phyloP scores from a whole-genome alignment of 1,140 invertebrate species.

The Andrena cerasifolii region DNA sequence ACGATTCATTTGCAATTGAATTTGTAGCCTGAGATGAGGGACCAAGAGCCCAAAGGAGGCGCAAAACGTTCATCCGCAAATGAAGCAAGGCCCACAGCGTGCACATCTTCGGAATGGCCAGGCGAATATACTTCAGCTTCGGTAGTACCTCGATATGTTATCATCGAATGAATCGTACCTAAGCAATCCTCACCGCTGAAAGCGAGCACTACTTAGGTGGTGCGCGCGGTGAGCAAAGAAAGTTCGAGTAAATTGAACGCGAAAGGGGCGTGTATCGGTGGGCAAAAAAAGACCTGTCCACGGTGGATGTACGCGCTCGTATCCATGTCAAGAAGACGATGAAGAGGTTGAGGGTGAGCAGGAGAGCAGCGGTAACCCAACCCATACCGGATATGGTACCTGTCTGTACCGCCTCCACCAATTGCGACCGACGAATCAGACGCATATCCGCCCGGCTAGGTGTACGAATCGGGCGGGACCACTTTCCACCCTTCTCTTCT shows the following conservation, averaged over 20 bases:
- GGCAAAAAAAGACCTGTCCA: background rate
- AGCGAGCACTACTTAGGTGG: no score
- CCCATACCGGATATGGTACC: constrained; percentile 79
- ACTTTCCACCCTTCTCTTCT: constrained; percentile 49
- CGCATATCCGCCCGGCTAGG: constrained; percentile 74
- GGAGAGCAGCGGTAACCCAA: constrained; percentile 63
- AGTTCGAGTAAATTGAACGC: background rate
- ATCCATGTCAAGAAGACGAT: constrained; percentile 61
- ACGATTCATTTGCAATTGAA: no score
- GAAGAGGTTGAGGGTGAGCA: constrained; percentile 58
- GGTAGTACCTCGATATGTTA: no score
- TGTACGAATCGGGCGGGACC: constrained; percentile 78
- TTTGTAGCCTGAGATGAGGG: no score
- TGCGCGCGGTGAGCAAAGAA: background rate
- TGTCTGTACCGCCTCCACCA: constrained; percentile 79
- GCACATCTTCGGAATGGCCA: no score
- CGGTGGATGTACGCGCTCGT: constrained; percentile 36
- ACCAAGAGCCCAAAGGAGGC: no score
- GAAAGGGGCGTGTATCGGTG: background rate
- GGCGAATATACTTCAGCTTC: no score
- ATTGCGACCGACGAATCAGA: constrained; percentile 77
- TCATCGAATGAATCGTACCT: no score
- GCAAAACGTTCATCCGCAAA: no score
- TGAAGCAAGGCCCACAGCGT: no score
- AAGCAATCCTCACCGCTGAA: no score